phyloP scores from a whole-genome alignment of 2,888 invertebrate genomes.

The Limnephilus marmoratus region DNA sequence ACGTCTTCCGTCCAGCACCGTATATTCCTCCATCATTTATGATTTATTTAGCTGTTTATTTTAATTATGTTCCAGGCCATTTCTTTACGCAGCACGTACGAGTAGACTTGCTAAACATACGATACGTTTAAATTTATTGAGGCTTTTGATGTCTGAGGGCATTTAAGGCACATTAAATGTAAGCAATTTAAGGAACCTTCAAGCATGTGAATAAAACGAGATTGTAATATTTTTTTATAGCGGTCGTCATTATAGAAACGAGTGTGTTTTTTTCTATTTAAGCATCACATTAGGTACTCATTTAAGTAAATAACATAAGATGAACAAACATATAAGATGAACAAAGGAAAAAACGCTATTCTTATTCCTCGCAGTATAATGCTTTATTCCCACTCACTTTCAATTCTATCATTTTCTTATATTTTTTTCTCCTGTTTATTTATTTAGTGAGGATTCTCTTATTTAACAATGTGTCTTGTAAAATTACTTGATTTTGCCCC shows the following conservation, averaged over 20 bases:
- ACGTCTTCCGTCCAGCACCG: conserved; percentile 14
- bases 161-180: neutral
- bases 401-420: neutral
- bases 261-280: neutral
- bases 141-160: neutral
- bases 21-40: conserved; percentile 37
- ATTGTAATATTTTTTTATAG: neutral
- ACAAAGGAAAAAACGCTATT: neutral
- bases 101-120: neutral
- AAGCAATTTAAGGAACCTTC: neutral
- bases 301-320: neutral
- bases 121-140: neutral
- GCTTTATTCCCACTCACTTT: neutral
- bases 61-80: conserved; percentile 12
- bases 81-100: neutral
- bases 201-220: neutral
- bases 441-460: too few relatives aligned
- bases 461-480: too few relatives aligned
- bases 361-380: neutral
- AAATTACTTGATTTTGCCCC: too few relatives aligned
- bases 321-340: neutral
- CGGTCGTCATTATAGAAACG: neutral
- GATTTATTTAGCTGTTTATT: conserved; percentile 26
- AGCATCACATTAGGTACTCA: neutral
- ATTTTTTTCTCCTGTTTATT: neutral